phyloP scores from a whole-genome alignment of 1,140 invertebrate species.

The Zaprionus lachaisei region DNA sequence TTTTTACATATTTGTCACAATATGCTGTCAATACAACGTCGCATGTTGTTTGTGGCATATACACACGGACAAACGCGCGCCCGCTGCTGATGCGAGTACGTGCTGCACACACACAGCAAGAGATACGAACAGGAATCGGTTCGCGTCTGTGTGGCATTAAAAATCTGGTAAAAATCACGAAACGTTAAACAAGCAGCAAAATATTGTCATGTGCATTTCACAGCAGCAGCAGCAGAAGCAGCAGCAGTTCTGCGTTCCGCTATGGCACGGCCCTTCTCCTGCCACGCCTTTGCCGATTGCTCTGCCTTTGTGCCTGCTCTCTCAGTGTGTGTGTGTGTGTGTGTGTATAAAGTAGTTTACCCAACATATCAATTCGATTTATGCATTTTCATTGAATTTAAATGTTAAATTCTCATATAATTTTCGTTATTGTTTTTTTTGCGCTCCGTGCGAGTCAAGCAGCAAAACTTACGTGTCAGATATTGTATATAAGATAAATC shows the following conservation, averaged over 20 bases:
- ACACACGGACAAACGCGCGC: slow-evolving; percentile 28
- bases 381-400: slow-evolving; percentile 65
- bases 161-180: slow-evolving; percentile 82
- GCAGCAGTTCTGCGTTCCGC: slow-evolving; percentile 2
- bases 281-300: slow-evolving; percentile 14
- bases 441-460: slow-evolving; percentile 5
- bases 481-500: slow-evolving; percentile 89
- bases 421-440: slow-evolving; percentile 14
- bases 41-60: slow-evolving; percentile 69
- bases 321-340: slow-evolving; percentile 3
- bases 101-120: slow-evolving; percentile 56
- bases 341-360: slow-evolving; percentile 68
- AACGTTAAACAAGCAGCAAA: slow-evolving; percentile 81
- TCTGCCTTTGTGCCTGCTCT: slow-evolving; percentile 31
- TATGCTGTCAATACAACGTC: slow-evolving; percentile 79
- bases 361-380: slow-evolving; percentile 81
- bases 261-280: neutral
- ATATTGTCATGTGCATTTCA: slow-evolving; percentile 76
- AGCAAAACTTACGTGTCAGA: slow-evolving; percentile 88
- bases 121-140: slow-evolving; percentile 37
- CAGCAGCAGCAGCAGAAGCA: slow-evolving; percentile 24
- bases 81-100: slow-evolving; percentile 42
- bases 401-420: slow-evolving; percentile 43
- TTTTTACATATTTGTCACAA: slow-evolving; percentile 82
- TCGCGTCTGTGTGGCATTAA: slow-evolving; percentile 65